A percentile compares a stretch with the other conserved stretches of the same genome.
Conservation (phyloP, 2,888 invertebrate species). For the Pristionchus exspectatus region DNA sequence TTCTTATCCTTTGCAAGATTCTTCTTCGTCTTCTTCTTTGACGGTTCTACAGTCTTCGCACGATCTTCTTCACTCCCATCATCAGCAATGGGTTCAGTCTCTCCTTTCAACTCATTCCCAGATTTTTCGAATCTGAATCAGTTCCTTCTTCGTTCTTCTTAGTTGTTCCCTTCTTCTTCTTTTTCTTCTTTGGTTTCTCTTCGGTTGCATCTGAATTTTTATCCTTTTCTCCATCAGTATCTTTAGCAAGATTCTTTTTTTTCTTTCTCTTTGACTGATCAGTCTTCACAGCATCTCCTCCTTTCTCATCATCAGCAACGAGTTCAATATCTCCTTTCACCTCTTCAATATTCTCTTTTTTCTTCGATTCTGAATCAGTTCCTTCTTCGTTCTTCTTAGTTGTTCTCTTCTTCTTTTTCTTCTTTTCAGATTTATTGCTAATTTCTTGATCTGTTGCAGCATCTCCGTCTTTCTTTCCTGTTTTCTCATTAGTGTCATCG, state of each 20-base stretch:
- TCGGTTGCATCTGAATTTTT: neutral
- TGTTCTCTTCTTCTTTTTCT: constrained; percentile 14
- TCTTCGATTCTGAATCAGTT: neutral
- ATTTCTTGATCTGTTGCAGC: neutral
- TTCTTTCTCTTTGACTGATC: constrained; percentile 35
- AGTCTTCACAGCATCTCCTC: neutral
- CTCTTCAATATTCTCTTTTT: neutral
- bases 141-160: neutral
- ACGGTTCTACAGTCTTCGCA: constrained; percentile 2
- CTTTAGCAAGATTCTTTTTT: neutral
- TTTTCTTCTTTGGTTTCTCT: constrained; percentile 6
- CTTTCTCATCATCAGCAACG: neutral
- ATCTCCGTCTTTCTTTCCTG: neutral
- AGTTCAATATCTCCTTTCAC: neutral
- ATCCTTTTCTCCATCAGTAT: neutral
- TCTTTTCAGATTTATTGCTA: neutral
- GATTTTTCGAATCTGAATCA: neutral
- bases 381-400: neutral
- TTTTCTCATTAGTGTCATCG: neutral
- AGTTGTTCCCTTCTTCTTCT: constrained; percentile 25
- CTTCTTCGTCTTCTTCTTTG: constrained; percentile 40
- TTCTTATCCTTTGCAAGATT: neutral
- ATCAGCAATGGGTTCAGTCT: neutral
- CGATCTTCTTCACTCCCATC: neutral
- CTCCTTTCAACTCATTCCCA: neutral